Conservation (phyloP, 2,113 vertebrate genomes). For the Semnornis frantzii region DNA sequence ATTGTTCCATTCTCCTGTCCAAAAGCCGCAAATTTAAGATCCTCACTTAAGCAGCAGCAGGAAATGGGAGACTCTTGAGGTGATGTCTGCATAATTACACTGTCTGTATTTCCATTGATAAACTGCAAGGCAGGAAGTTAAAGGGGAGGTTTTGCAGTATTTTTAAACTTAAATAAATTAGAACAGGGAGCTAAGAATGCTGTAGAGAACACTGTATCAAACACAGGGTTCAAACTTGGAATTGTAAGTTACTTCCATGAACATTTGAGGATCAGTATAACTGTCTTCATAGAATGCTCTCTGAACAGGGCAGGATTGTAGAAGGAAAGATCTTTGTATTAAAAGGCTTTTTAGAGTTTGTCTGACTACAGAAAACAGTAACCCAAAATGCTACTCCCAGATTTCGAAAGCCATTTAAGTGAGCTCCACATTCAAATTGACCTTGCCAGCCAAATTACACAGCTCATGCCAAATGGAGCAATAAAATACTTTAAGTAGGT, state of each 20-base stretch:
- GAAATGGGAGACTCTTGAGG: constrained; percentile 79
- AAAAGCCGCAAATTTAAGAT: constrained; percentile 76
- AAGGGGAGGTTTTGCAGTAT: neutral
- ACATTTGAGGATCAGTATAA: neutral
- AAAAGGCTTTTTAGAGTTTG: neutral
- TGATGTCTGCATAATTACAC: constrained; percentile 79
- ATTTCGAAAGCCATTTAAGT: neutral
- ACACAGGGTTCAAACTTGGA: neutral
- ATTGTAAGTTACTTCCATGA: neutral
- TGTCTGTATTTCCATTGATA: constrained; percentile 80
- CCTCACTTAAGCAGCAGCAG: constrained; percentile 83
- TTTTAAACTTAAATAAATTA: neutral
- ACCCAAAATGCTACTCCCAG: neutral
- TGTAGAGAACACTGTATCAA: neutral
- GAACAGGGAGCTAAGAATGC: neutral
- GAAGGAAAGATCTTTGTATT: neutral
- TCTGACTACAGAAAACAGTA: neutral
- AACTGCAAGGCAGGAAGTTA: constrained; percentile 78
- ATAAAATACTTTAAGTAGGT: neutral
- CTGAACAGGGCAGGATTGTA: neutral
- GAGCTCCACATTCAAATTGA: neutral
- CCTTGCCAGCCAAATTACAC: neutral
- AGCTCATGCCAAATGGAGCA: neutral
- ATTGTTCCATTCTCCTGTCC: constrained; percentile 84
- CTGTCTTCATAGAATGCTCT: neutral